Evolutionary conservation across 2,113 vertebrate genomes (phyloP).

Genomic region (Sciurus niger): DNA sequence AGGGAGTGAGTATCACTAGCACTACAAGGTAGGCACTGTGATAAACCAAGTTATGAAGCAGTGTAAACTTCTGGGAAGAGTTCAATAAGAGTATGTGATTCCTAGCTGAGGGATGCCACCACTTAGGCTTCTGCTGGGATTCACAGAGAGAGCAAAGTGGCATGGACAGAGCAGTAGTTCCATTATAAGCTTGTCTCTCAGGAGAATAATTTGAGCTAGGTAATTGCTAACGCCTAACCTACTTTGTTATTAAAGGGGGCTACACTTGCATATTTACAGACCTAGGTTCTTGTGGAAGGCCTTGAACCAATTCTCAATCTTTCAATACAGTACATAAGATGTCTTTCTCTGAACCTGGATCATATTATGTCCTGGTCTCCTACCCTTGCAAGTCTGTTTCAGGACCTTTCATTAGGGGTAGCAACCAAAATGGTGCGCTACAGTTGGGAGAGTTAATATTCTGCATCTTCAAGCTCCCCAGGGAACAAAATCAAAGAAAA

Average conservation of each 20-base stretch:
- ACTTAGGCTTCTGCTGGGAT: background rate
- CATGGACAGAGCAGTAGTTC: background rate
- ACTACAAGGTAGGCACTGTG: background rate
- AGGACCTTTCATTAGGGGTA: background rate
- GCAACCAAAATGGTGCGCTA: background rate
- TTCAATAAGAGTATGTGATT: background rate
- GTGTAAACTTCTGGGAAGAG: background rate
- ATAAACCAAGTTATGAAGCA: background rate
- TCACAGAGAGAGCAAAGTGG: background rate
- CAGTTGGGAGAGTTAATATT: constrained; percentile 22
- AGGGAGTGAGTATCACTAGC: background rate
- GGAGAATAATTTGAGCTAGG: background rate
- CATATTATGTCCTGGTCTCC: background rate
- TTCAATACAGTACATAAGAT: background rate
- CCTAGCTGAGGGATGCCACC: background rate
- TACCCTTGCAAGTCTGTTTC: background rate
- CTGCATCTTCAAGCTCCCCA: background rate
- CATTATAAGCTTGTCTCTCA: background rate
- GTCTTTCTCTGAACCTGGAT: background rate
- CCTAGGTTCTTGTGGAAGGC: background rate
- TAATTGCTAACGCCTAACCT: background rate
- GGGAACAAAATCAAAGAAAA: constrained; percentile 20
- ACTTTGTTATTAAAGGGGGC: background rate
- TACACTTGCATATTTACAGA: background rate
- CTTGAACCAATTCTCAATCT: background rate